Conservation (phyloP, 2,797 vertebrate genomes). For the Poecile montanus region DNA sequence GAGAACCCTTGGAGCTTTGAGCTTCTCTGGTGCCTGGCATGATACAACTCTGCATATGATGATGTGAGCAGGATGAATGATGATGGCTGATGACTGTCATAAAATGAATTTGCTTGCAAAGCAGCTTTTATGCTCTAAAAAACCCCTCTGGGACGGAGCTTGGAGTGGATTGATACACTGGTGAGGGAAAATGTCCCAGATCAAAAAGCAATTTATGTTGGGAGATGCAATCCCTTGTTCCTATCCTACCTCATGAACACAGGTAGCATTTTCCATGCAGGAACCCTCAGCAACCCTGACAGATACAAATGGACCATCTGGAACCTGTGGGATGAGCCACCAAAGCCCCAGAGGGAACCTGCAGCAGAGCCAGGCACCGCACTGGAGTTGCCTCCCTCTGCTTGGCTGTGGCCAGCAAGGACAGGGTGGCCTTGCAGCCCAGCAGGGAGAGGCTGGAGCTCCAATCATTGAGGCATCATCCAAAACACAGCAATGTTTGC, state of each 20-base stretch:
- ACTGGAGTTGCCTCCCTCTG: neutral
- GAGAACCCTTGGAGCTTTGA: constrained; percentile 18
- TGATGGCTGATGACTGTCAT: neutral
- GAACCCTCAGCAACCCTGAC: neutral
- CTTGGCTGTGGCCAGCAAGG: neutral
- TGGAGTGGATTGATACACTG: neutral
- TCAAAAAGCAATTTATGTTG: neutral
- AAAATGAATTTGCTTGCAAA: constrained; percentile 1
- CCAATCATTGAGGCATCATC: rapidly evolving
- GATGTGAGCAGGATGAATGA: constrained; percentile 31
- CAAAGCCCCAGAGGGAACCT: neutral
- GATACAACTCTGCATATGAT: neutral
- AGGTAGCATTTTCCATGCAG: neutral
- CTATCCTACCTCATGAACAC: neutral
- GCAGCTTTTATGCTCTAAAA: neutral
- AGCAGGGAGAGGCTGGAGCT: rapidly evolving
- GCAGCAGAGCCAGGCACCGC: neutral
- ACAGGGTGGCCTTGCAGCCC: neutral
- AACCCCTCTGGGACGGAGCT: neutral
- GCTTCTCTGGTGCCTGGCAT: neutral
- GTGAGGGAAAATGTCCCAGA: neutral
- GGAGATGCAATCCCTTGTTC: neutral
- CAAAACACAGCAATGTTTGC: neutral
- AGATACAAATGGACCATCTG: neutral
- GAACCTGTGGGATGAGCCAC: neutral